phyloP scores from a whole-genome alignment of 1,140 invertebrate species.

The Leptinotarsa lineolata region DNA sequence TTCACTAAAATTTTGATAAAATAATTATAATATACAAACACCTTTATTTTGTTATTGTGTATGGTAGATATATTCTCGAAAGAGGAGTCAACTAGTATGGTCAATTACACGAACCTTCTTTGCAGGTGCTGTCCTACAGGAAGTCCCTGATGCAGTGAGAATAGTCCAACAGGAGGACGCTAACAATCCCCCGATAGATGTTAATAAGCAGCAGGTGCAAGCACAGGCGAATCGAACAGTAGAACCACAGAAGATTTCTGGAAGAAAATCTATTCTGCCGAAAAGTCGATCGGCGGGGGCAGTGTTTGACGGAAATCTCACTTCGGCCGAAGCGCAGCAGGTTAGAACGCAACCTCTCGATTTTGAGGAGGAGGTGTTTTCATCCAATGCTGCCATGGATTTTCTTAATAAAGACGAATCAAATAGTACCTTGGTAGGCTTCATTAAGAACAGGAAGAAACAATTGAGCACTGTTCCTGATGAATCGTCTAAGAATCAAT shows the following conservation, averaged over 20 bases:
- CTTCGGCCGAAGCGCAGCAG: slow-evolving; percentile 62
- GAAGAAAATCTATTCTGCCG: slow-evolving; percentile 60
- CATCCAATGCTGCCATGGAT: slow-evolving; percentile 49
- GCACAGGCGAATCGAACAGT: slow-evolving; percentile 9
- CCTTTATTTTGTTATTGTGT: too few species aligned
- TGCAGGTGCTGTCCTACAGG: slow-evolving; percentile 56
- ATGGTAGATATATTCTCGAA: too few species aligned
- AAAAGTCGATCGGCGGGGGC: slow-evolving; percentile 61
- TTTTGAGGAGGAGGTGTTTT: slow-evolving; percentile 51
- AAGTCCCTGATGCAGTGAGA: slow-evolving; percentile 61
- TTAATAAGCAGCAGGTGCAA: slow-evolving; percentile 40
- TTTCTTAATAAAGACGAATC: slow-evolving; percentile 53
- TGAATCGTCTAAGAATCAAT: slow-evolving; percentile 73
- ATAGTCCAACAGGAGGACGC: slow-evolving; percentile 52
- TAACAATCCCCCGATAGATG: slow-evolving; percentile 40
- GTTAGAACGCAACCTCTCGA: slow-evolving; percentile 59
- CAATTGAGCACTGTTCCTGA: slow-evolving; percentile 57
- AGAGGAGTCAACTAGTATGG: too few species aligned
- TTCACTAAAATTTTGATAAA: too few species aligned
- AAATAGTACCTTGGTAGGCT: slow-evolving; percentile 53
- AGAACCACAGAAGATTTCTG: slow-evolving; percentile 27
- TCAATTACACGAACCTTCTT: too few species aligned
- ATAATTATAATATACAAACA: too few species aligned
- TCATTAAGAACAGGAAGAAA: slow-evolving; percentile 53
- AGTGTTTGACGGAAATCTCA: slow-evolving; percentile 50